Evolutionary conservation across 1,140 invertebrate species (phyloP), one percentile per base, ranked within the genome.

Genomic region (Sinonovacula constricta): DNA sequence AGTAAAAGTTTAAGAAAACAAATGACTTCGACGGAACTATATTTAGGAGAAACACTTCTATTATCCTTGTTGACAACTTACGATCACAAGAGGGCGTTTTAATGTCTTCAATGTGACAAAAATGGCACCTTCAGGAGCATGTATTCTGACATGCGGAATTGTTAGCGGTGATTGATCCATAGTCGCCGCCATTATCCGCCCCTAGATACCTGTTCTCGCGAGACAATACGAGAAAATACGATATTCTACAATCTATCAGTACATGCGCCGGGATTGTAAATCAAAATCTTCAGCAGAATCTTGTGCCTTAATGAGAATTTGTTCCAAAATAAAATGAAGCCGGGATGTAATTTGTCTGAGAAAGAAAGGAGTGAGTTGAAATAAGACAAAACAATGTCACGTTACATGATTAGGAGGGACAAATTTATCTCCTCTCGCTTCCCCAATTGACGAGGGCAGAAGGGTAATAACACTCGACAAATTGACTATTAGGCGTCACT

Each of bases 391-490:
- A 45, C 39, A 18, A 45, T 10, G 39, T 45, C 39, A 10, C 18
- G 39, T 45, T 18, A 10, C 18, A 7, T 45, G 39, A 45, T 45
- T 7, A 45, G 39, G 18, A 45, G 7, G 18, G 7, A 45, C 65
- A 67, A 67, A 67, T 31, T 67, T 67, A 51, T 51, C 28, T 15
- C 15, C 49, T 67, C 53, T 53, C 65, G 28, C 15, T 49, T 45
- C 53, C 65, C 60, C 18, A 74, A 76, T 67, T 76, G 72, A 67
- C 66, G 62, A 76, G 72, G 62, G 62, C 72, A 76, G 56, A 75
- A 53, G 72, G 72, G 28, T 56, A 18, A 76, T 76, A 57, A 66
- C 45, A 66, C 63, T 56, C 31, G 54, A 31, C 33, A 34, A 70
- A 60, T 18, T 54, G 51, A 70, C 54, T 30, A 59, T 70, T 56